Conservation (phyloP, 2,113 vertebrate genomes). For the Cottus gobio region DNA sequence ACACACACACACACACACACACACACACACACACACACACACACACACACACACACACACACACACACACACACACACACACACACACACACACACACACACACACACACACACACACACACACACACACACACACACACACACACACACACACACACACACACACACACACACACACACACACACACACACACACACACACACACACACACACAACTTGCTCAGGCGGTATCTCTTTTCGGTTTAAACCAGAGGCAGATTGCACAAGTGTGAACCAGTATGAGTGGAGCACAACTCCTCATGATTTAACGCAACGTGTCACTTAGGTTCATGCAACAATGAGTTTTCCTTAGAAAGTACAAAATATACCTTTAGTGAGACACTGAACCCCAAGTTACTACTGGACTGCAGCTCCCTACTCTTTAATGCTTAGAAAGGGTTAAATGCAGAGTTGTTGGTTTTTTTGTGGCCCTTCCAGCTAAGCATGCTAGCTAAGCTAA, state of each 20-base stretch:
- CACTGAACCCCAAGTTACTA: not conserved
- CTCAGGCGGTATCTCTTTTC: not conserved
- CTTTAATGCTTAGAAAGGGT: not conserved
- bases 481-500: too few species aligned
- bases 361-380: too few species aligned
- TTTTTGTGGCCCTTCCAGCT: too few species aligned
- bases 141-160: not conserved
- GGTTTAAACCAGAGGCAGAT: not conserved
- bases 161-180: not conserved
- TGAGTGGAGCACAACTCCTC: not conserved
- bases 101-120: not conserved
- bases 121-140: not conserved
- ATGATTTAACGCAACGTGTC: not conserved
- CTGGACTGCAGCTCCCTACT: not conserved
- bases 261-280: not conserved
- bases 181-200: not conserved
- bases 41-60: not conserved
- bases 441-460: too few species aligned
- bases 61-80: not conserved
- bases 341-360: not conserved
- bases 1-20: not conserved
- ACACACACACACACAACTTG: not conserved
- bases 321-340: not conserved
- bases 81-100: not conserved
- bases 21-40: not conserved